Base-by-base conservation (phyloP, 2,888 invertebrate genomes). In the Eupithecia centaureata region DNA sequence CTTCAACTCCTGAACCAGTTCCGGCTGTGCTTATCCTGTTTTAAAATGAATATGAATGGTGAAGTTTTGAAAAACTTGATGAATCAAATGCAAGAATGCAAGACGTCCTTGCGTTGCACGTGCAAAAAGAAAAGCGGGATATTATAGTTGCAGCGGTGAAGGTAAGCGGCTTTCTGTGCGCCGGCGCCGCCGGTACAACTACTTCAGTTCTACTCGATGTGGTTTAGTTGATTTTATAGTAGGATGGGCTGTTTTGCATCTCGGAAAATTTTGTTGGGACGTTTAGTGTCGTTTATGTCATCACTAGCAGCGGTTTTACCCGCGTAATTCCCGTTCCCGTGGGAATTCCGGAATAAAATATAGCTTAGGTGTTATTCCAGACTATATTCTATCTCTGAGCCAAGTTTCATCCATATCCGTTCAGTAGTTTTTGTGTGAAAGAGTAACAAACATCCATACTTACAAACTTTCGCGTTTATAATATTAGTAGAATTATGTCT, bases 121-220 rank as follows among this genome's bases (percentile, higher is more conserved):
- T 71, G 73, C 77, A 82, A 83, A 80, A 84, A 83, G 78, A 83
- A 82, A 79, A 80, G 77, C 76, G 75, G 71, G 73, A 77, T 83
- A 79, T 84, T 82, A 79, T 78, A 80, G 76, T 81, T 84, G 76
- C 80, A 80, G 79, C 76, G 76, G 79, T 79, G 89, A 92, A 92
- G 92, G 91, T 78, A 88, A 91, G 86, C 92, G 77, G 85, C 90
- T 90, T 91, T 90, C 84, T 74, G 82, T 80, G 82, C 10, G 22
- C 47, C n/a, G n/a, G n/a, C n/a, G 84, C 82, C 79, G 75, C 79
- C 72, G 75, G 75, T 76, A 74, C 73, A n/a, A 57, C 77, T 73
- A 78, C 63, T 72, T 54, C 67, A 60, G 76, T 72, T 68, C 60
- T 73, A 73, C 77, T 72, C 68, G 77, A 73, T 76, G 18, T 33